Base-by-base conservation (phyloP, 2,797 vertebrate species). In the Epinephelus awoara region DNA sequence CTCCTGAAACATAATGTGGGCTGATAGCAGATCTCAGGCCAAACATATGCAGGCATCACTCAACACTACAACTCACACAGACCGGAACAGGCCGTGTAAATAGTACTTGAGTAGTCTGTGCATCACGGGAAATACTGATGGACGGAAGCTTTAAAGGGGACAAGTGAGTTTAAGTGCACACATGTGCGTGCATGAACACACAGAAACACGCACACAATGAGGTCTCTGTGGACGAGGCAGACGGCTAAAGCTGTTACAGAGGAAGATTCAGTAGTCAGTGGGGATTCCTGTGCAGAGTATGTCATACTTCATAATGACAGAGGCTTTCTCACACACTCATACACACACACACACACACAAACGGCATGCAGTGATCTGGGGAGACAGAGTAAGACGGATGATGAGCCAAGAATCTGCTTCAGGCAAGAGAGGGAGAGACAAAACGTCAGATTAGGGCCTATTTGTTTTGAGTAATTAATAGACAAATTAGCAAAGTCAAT, bases 201-300 rank as follows among this genome's bases (percentile, higher is more conserved):
- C 46, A 57, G 2, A 56, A 19, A 54, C 25, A 19, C 55, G 49
- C 47, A 52, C 49, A 91, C 89, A 92, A 92, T 88, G 79, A 83
- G 71, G 67, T 74, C 88, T 90, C 90, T 92, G 88, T 91, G 86
- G 79, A 75, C 15, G 72, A 67, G 62, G 58, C 72, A 67, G 73
- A 72, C 77, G 46, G 77, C 79, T 50, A 25, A 50, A 84, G 75
- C 82, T 72, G 67, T 82, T 85, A 42, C 71, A 79, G 70, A 71
- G 57, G 59, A 81, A 85, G 84, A 90, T 80, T 80, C 75, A 89
- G 85, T 57, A 82, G 85, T 85, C 87, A 72, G 2, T 50, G 64
- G 88, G 90, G 90, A 93, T 91, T 92, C 82, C 88, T 85, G 77
- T 29, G 63, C 51, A 29, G 82, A 84, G 80, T 85, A 92, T 79